Percentiles rank a stretch among this genome's conserved stretches.
Evolutionary conservation across 2,113 vertebrate species (phyloP).

Genomic region (Geococcyx californianus): DNA sequence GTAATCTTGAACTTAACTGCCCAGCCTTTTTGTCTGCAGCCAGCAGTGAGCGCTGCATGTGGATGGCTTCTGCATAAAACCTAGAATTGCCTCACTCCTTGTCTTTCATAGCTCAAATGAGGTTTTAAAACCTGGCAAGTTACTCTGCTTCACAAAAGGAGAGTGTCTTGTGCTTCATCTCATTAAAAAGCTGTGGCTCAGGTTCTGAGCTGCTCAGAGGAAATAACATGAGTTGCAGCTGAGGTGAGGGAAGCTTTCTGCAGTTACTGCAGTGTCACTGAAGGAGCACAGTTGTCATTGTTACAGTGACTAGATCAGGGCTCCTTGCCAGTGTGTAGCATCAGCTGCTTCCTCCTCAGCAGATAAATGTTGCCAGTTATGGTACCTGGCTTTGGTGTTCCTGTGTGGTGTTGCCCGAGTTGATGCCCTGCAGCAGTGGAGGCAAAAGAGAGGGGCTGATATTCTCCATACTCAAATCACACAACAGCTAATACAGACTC

Average conservation of each 20-base stretch:
- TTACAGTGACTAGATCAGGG: neutral
- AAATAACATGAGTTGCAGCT: neutral
- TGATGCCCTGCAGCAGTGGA: neutral
- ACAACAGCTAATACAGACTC: neutral
- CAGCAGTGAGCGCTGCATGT: neutral
- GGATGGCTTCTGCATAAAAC: neutral
- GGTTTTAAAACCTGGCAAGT: neutral
- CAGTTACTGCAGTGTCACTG: neutral
- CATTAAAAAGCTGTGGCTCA: neutral
- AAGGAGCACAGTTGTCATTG: neutral
- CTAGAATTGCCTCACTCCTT: neutral
- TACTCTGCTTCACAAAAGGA: neutral
- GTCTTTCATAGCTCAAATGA: neutral
- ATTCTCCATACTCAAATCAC: neutral
- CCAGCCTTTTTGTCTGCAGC: neutral
- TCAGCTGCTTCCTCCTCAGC: neutral
- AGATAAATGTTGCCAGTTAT: accelerated
- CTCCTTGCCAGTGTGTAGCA: neutral
- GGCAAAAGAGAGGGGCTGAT: neutral
- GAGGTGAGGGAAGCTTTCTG: neutral
- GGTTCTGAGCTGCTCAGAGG: neutral
- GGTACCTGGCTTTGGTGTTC: neutral
- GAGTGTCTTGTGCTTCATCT: neutral
- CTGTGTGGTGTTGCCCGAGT: neutral
- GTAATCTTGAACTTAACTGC: neutral